Base-by-base conservation (phyloP, 2,113 vertebrate species). In the Erythrolamprus reginae region DNA sequence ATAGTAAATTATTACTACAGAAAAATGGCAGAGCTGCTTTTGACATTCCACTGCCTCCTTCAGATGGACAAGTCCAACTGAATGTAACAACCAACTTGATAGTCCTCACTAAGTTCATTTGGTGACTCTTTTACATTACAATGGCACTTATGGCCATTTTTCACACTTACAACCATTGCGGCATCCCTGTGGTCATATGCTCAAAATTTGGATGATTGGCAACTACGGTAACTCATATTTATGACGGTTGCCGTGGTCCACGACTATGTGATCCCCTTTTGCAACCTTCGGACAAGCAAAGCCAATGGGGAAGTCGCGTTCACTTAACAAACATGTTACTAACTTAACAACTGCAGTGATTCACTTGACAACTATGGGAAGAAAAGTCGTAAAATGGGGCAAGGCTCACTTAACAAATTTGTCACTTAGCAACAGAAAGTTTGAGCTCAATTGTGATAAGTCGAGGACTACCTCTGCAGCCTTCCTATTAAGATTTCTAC, bases 1-100 rank as follows among this genome's bases (percentile, higher is more conserved):
- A 91, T 23, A 90, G 8, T 92, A 48, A 53, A 88, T 21, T 88
- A 88, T 89, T 90, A 26, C 58, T 90, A 84, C 51, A 92, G 93
- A 88, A 0, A 10, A 52, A 8, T 2, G 5, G 77, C 33, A 91
- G 84, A 84, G 10, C 4, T 6, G 86, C 28, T 90, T 88, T 3
- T 83, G 93, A 42, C 10, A 61, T 33, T 56, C 89, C 21, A 4
- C 4, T 19, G 50, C 26, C 82, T 90, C 26, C 38, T 70, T 86
- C 38, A 24, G 15, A 17, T 45, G 8, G 48, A 86, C 4, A 12
- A 21, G 12, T 15, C 8, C 38, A 28, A 38, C 10, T 38, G 5
- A 77, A 45, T 77, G 83, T 51, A 86, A 70, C 3, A 26, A 65
- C 45, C 33, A 56, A 85, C 24, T 21, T 47, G 23, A 45, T 21